phyloP scores from a whole-genome alignment of 2,888 invertebrate genomes.

The Meghimatium bilineatum region DNA sequence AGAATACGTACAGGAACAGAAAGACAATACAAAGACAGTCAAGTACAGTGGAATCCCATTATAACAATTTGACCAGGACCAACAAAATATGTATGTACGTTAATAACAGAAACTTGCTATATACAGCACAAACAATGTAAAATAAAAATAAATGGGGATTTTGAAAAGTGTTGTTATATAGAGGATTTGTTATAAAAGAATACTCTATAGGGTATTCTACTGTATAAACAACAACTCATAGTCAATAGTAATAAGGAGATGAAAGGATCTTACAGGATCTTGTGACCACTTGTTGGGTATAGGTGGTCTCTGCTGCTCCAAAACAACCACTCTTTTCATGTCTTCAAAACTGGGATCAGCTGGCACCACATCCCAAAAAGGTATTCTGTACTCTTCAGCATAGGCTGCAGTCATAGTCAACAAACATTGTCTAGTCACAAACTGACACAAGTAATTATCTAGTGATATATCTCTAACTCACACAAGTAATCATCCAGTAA shows the following conservation, averaged over 20 bases:
- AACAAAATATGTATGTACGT: too few species aligned
- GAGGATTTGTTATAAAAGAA: too few species aligned
- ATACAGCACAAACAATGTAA: too few species aligned
- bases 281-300: slow-evolving; percentile 74
- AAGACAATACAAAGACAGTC: too few species aligned
- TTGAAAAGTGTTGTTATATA: too few species aligned
- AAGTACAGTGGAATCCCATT: too few species aligned
- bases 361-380: slow-evolving; percentile 75
- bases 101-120: too few species aligned
- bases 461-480: neutral
- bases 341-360: slow-evolving; percentile 76
- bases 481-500: neutral
- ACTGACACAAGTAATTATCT: neutral
- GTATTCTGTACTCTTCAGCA: slow-evolving; percentile 73
- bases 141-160: too few species aligned
- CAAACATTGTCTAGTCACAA: neutral
- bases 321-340: slow-evolving; percentile 74
- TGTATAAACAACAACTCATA: too few species aligned
- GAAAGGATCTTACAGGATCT: slow-evolving; percentile 66
- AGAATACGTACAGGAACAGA: too few species aligned
- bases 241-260: neutral
- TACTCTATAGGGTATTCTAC: too few species aligned
- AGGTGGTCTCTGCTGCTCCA: slow-evolving; percentile 70
- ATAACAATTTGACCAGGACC: too few species aligned
- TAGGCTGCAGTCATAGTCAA: slow-evolving; percentile 60